Evolutionary conservation across 2,113 vertebrate species (phyloP).

Genomic region (Suricata suricatta): DNA sequence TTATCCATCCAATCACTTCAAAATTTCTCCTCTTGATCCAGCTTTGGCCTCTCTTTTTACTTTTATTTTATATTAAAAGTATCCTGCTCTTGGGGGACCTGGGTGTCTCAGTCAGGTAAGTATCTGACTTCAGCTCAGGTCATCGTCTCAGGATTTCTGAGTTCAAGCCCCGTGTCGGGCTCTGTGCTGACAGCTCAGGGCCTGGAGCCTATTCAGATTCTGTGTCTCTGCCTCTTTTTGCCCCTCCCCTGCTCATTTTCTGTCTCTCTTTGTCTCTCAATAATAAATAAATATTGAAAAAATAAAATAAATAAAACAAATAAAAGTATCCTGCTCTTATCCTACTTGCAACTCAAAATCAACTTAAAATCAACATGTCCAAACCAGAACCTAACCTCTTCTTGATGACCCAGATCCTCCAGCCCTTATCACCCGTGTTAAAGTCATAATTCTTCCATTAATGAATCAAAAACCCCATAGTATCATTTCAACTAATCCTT

Average conservation of each 20-base stretch:
- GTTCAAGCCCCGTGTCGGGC: too few species aligned
- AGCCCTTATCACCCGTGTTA: neutral
- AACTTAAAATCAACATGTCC: neutral
- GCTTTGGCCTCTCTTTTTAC: neutral
- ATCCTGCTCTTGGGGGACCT: neutral
- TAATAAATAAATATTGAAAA: too few species aligned
- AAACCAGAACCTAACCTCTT: neutral
- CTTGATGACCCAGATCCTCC: neutral
- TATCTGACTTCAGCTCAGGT: too few species aligned
- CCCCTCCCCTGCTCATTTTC: too few species aligned
- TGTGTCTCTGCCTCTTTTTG: too few species aligned
- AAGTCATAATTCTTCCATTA: neutral
- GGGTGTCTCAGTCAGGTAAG: too few species aligned
- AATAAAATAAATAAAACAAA: too few species aligned
- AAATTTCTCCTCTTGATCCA: neutral
- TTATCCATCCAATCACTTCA: neutral
- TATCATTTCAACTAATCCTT: neutral
- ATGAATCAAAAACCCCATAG: neutral
- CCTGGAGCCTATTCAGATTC: too few species aligned
- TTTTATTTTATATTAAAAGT: neutral
- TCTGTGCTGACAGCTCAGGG: too few species aligned
- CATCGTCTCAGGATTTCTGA: too few species aligned
- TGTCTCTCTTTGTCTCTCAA: too few species aligned
- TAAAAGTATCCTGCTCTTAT: neutral
- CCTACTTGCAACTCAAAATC: neutral